Evolutionary conservation across 2,113 vertebrate genomes (phyloP), one percentile per base, ranked within the genome.

Genomic region (Sylvietta virens): DNA sequence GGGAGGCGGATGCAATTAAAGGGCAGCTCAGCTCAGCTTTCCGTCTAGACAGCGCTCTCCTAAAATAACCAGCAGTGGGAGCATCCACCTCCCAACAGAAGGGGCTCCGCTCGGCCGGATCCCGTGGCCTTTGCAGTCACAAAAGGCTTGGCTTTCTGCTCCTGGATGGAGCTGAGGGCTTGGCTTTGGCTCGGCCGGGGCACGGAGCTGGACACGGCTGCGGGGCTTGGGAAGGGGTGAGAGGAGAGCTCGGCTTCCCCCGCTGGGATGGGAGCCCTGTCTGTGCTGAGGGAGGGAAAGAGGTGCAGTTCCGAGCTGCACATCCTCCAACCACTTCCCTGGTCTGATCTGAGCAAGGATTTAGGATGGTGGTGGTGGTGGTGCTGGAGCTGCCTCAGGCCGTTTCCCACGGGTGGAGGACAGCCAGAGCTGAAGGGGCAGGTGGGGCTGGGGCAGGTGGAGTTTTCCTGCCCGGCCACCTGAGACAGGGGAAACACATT

Each of bases 1-100:
- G 86, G 86, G 82, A 91, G 92, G 88, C 15, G 27, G 93, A 95
- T 96, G 88, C 81, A 83, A 65, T 92, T 81, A 85, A 81, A 91
- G 92, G 67, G 66, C 85, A 13, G 91, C 84, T 92, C 54, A 15
- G 91, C 90, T 94, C 81, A 27, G 74, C 76, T 95, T 96, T 90
- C 88, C 0, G 71, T 90, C 94, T 96, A 94, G 87, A 96, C 85
- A 87, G 82, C 22, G 28, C 61, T 76, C 58, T 92, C 86, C 48
- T 73, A 95, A 96, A 92, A 95, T 93, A 95, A 85, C 74, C 2
- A 0, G 56, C 88, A 81, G 24, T 31, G 64, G 83, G 76, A 95
- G 81, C 88, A 64, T 31, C 88, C 84, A 51, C 70, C 87, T 80
- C 78, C 0, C 3, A 27, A 66, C 45, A 66, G 70, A 54, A 82